Base-by-base conservation (phyloP, 1,140 invertebrate genomes). In the Caenorhabditis remanei region DNA sequence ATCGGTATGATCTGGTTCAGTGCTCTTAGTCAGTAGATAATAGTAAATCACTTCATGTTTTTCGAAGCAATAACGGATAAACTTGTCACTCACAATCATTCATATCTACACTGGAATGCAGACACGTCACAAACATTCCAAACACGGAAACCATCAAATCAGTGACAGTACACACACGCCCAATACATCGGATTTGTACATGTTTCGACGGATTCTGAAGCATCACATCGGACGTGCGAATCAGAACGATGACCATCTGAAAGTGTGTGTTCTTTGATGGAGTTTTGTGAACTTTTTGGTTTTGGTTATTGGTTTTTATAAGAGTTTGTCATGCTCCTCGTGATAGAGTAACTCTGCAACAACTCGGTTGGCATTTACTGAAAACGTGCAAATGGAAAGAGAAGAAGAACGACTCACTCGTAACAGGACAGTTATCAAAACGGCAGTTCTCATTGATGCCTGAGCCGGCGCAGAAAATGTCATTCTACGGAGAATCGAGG, bases 371-470 rank as follows among this genome's bases (percentile, higher is more conserved):
- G 16, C 50, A 53, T 53, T 53, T 53, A 53, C 9, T 13, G 50
- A 53, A n/a, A 53, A 53, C 50, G 50, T 53, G 50, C 50, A 53
- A 53, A 32, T 2, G 32, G 32, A 32, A 32, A 32, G 32, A 32
- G 32, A 32, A 32, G 32, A 32, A 32, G 32, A 32, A 32, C 32
- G 32, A 71, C 71, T 79, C 46, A 79, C 71, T 50, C 71, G 50
- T 14, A 48, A 53, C 8, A 79, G 71, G 4, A 79, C 71, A 24
- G 71, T 79, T 24, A 79, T 79, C 46, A 79, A 79, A 24, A 53
- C 71, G 19, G 71, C 43, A 19, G 71, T 79, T 79, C 71, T n/a
- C 46, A 79, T 79, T 48, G 71, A 48, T 21, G 71, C 71, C n/a
- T 79, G 71, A 24, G 71, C n/a, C 7, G 46, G 71, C 9, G 71